Evolutionary conservation across 2,888 invertebrate genomes (phyloP), one percentile per base, ranked within the genome.

Genomic region (Mythimna loreyi): DNA sequence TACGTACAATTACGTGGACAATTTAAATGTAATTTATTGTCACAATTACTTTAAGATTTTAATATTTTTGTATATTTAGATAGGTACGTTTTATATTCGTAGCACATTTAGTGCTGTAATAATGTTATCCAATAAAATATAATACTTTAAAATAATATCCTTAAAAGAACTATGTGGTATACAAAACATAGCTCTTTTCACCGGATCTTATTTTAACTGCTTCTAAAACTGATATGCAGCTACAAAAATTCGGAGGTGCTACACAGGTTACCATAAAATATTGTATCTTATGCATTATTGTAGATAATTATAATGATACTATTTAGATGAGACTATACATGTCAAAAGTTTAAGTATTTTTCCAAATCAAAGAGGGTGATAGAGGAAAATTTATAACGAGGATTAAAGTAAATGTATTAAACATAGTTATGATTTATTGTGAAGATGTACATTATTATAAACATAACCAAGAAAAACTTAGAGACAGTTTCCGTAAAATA

Each of bases 191-290:
- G 75, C 58, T 79, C 68, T 73, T 84, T 84, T 83, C 67, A 69
- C 61, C 63, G 63, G 78, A 73, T 75, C 30, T 74, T 81, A 75
- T 76, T 77, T 78, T 79, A 75, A 66, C 57, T 67, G 81, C 75
- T 78, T 81, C 60, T 60, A 68, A 78, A 84, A 82, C 70, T 80
- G 77, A 73, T 66, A 74, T 75, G 72, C 83, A 84, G 77, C 74
- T 73, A 87, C 89, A 88, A 89, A 75, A 78, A 85, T 88, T 89
- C 79, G 84, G 85, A 90, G 93, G 93, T 94, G 93, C 94, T 94
- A 91, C 83, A 86, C 88, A 88, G 87, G 94, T 94, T 94, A 94
- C 94, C 94, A 94, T 91, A 67, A 77, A 72, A 77, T 78, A 88
- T 83, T 87, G 88, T 90, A 88, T 90, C 86, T 86, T 89, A 86